These are phyloP conservation scores for Ylistrum balloti DNA, from an alignment of 1,140 invertebrate species.

Conservation along the genomic window DNA sequence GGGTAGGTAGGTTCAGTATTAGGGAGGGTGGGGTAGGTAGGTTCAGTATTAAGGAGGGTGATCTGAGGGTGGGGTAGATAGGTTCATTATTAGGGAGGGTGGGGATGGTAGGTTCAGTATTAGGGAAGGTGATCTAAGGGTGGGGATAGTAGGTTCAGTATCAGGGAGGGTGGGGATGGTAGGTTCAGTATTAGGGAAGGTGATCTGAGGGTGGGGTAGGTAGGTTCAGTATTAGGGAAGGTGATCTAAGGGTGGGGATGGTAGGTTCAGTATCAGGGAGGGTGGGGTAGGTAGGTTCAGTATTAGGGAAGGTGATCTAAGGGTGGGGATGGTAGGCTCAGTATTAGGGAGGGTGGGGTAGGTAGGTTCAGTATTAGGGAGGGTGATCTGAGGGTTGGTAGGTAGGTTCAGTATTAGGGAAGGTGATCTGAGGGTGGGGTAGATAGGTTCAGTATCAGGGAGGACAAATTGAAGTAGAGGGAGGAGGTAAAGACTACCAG, in stretches of 20 bases:
- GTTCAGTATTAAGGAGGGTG: not conserved
- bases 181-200: too few relatives aligned
- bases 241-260: not conserved
- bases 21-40: not conserved
- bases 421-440: constrained; percentile 37
- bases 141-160: not conserved
- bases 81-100: constrained; percentile 41
- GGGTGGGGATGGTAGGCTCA: too few relatives aligned
- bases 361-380: too few relatives aligned
- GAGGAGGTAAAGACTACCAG: not conserved
- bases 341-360: too few relatives aligned
- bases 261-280: not conserved
- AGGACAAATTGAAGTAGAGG: not conserved
- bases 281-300: too few relatives aligned
- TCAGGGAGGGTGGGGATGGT: too few relatives aligned
- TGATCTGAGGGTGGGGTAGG: constrained; percentile 44
- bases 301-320: too few relatives aligned
- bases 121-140: constrained; percentile 44
- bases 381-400: not conserved
- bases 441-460: too few relatives aligned
- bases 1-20: not conserved
- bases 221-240: not conserved
- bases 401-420: not conserved
- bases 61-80: not conserved
- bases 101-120: constrained; percentile 42